Evolutionary conservation across 1,140 invertebrate species (phyloP), one percentile per base, ranked within the genome.

Genomic region (Planococcus citri): DNA sequence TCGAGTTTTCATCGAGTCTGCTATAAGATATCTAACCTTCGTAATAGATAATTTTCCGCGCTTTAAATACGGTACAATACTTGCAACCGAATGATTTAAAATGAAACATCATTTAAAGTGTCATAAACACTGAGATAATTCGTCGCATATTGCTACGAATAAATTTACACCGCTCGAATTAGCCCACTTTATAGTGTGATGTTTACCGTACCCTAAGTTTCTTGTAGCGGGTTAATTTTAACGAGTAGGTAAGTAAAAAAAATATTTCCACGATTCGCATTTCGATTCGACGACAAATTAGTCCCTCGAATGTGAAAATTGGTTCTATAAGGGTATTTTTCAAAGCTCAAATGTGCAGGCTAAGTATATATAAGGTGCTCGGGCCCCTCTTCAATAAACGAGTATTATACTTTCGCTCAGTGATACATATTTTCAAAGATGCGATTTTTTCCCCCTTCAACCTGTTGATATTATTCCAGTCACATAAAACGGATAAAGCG

Each of bases 401-500:
- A n/a, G n/a, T n/a, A n/a, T n/a, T n/a, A n/a, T n/a, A n/a, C n/a
- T n/a, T n/a, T n/a, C n/a, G n/a, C n/a, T n/a, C n/a, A n/a, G n/a
- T n/a, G n/a, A n/a, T n/a, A n/a, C n/a, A n/a, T n/a, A n/a, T n/a
- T n/a, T n/a, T 37, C 41, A 51, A 9, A 51, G 17, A 51, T 20
- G 41, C 41, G 41, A 51, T 3, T 51, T 20, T 3, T 33, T 33
- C 17, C 41, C 12, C 4, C 17, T 51, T 51, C 41, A 51, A 51
- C 41, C 41, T 51, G 41, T 51, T 51, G 21, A 64, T 64, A 27
- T 25, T 64, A 64, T 64, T 64, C 22, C 21, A 27, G 60, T 64
- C 60, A 64, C 60, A 64, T 64, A 64, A 64, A 64, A 17, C 25
- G 60, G 60, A 64, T 64, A 64, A 64, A 27, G 60, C 60, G 21